Percentiles rank a stretch among this genome's conserved stretches.
Evolutionary conservation across 2,797 vertebrate genomes (phyloP).

Genomic region (Chelonia mydas): DNA sequence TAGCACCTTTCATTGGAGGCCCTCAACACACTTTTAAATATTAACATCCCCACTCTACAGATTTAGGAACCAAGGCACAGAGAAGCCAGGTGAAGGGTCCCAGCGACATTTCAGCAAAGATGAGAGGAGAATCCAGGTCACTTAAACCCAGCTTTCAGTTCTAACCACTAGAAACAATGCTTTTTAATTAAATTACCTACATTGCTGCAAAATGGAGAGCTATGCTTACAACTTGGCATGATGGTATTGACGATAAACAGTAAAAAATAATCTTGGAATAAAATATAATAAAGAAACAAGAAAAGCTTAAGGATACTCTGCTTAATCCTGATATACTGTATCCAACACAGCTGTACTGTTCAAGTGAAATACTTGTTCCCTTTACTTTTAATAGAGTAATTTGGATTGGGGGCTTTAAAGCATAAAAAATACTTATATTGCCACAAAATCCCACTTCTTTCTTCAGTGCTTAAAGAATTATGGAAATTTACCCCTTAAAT

Average conservation of each 20-base stretch:
- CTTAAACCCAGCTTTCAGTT: neutral
- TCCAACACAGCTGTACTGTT: neutral
- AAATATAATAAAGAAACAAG: neutral
- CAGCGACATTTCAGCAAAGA: neutral
- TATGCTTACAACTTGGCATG: neutral
- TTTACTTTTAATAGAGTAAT: rapidly evolving
- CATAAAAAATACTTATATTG: neutral
- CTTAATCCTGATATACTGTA: neutral
- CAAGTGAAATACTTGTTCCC: neutral
- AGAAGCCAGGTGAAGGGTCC: neutral
- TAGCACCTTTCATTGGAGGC: neutral
- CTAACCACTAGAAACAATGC: neutral
- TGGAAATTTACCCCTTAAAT: neutral
- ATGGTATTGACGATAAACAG: neutral
- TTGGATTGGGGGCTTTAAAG: neutral
- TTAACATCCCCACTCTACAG: neutral
- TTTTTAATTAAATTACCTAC: neutral
- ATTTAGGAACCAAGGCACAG: neutral
- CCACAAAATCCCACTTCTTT: conserved; percentile 25
- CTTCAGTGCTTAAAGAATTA: conserved; percentile 24
- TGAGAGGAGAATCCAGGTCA: neutral
- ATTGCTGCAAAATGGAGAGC: neutral
- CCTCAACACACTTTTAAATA: neutral
- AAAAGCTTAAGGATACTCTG: neutral
- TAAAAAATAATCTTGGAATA: neutral